Percentiles rank a stretch among this genome's conserved stretches.
Conservation (phyloP, 2,888 invertebrate species). For the Arge pagana region DNA sequence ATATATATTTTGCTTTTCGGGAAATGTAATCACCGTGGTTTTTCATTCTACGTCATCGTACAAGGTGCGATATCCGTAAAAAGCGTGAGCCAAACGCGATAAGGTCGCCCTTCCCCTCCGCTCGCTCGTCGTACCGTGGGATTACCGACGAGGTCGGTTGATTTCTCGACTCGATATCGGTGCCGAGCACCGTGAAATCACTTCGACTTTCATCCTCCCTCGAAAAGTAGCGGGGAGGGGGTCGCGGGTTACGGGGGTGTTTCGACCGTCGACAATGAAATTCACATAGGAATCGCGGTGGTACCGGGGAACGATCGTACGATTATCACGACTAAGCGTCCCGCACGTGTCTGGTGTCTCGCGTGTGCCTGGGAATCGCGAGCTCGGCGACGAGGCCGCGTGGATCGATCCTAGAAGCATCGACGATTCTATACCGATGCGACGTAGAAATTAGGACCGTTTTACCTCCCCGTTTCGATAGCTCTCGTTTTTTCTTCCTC, state of each 20-base stretch:
- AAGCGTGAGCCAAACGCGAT: too few species aligned
- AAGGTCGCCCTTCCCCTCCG: neutral
- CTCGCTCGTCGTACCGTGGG: constrained; percentile 12
- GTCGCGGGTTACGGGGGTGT: constrained; percentile 34
- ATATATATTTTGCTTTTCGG: too few species aligned
- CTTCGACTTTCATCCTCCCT: constrained; percentile 35
- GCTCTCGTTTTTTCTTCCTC: too few species aligned
- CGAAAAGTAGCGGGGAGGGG: constrained; percentile 17
- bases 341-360: constrained; percentile 12
- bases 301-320: constrained; percentile 52
- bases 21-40: too few species aligned
- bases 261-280: constrained; percentile 46
- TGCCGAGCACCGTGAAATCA: constrained; percentile 52
- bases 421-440: constrained; percentile 42
- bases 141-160: constrained; percentile 25
- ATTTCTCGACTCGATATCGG: constrained; percentile 18
- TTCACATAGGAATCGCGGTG: constrained; percentile 55
- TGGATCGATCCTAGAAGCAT: constrained; percentile 53
- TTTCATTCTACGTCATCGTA: constrained; percentile 42
- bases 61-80: constrained; percentile 22
- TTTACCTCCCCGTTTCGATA: too few species aligned
- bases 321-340: constrained; percentile 41
- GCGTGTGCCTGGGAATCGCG: constrained; percentile 49
- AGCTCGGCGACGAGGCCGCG: constrained; percentile 26
- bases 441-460: too few species aligned